Evolutionary conservation across 2,888 invertebrate species (phyloP), one percentile per base, ranked within the genome.

Genomic region (Alitta virens): DNA sequence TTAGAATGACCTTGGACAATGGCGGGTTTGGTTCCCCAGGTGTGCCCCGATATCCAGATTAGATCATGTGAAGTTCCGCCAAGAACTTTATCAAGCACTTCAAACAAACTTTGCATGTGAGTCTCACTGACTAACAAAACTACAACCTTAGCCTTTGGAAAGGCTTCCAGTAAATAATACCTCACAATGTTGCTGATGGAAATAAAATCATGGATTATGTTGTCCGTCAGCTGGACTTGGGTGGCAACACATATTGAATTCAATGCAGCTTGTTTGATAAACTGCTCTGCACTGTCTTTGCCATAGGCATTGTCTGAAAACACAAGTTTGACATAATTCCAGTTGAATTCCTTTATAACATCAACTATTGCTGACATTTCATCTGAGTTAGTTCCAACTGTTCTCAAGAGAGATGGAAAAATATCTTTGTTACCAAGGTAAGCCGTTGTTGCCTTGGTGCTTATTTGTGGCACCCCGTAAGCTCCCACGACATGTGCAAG

Each of bases 221-320:
- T 46, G 16, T 53, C 26, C 7, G 51, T 53, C 3, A 63, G 58
- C 5, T 43, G 27, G 12, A 63, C 54, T 25, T 63, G 63, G 25
- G 54, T 63, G 7, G 73, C 72, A 14, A 77, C 67, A 66, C 78
- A 78, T 16, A 78, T 72, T 2, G 69, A 68, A 14, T 62, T 68
- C 12, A 62, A 61, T 16, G 63, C 63, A 0, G 76, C 74, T 5
- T 67, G 49, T 12, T 60, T 50, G 26, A 72, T 51, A 52, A 78
- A 72, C n/a, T 69, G 63, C 38, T 69, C 62, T 57, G 69, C 73
- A 1, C 73, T 76, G 51, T 74, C 75, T 2, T 70, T 72, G 5
- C 78, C 78, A 54, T 77, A 77, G 56, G 77, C 76, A 56, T 75
- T 75, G 38, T 72, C 63, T 1, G 75, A 74, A 59, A 73, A 76